These are phyloP conservation scores for Falco columbarius DNA, from an alignment of 2,797 vertebrate species.

Conservation along the genomic window DNA sequence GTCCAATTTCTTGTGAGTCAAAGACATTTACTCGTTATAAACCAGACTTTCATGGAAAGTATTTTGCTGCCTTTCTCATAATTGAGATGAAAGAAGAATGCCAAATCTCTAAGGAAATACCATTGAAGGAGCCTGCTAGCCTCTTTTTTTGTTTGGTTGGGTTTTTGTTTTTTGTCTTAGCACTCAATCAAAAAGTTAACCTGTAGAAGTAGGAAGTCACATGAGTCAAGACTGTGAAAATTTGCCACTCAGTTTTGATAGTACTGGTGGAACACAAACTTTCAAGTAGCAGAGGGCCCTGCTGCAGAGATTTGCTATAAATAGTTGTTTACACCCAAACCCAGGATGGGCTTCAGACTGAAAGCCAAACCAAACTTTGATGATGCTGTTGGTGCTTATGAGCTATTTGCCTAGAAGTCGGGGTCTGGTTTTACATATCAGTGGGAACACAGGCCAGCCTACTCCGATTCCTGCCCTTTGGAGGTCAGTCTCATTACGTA, in stretches of 20 bases:
- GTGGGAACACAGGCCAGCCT: not conserved
- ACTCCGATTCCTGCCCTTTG: not conserved
- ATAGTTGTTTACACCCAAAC: not conserved
- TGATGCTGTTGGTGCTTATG: not conserved
- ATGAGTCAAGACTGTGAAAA: not conserved
- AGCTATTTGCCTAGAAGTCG: not conserved
- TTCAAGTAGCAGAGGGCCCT: not conserved
- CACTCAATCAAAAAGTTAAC: not conserved
- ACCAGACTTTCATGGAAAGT: not conserved
- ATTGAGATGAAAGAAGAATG: not conserved
- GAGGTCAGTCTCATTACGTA: not conserved
- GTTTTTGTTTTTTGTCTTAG: not conserved
- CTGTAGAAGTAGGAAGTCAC: not conserved
- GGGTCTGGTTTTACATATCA: accelerated
- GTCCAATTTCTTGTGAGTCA: not conserved
- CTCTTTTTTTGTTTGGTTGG: too few relatives aligned
- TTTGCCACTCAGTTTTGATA: not conserved
- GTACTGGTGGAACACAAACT: not conserved
- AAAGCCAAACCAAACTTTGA: not conserved
- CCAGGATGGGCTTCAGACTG: not conserved
- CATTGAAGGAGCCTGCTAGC: not conserved
- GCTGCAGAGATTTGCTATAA: not conserved
- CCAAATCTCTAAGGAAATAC: not conserved
- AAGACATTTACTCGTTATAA: not conserved
- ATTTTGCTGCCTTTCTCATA: not conserved